These are phyloP conservation scores for Halocynthia aurantium DNA, from an alignment of 23 tunicate genomes.

Conservation along the genomic window DNA sequence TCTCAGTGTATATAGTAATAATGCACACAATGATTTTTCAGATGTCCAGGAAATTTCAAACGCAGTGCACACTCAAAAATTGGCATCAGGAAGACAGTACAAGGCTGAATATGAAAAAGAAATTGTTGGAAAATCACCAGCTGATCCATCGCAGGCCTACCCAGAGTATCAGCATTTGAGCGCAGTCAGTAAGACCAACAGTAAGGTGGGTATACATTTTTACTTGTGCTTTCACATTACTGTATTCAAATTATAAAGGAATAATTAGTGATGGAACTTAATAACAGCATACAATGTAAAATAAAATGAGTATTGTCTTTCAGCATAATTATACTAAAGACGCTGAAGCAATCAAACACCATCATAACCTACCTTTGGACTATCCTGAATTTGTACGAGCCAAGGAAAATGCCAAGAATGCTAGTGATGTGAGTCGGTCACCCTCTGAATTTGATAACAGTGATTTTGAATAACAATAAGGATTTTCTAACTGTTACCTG, in stretches of 20 bases:
- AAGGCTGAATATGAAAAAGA: slow-evolving; percentile 61
- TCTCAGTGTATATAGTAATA: background rate
- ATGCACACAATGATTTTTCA: slow-evolving; percentile 6
- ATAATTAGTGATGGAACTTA: background rate
- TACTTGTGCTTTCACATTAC: background rate
- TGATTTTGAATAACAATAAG: background rate
- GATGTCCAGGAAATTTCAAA: slow-evolving; percentile 80
- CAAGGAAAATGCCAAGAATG: slow-evolving; percentile 60
- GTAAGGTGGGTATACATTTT: slow-evolving; percentile 33
- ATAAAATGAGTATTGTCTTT: background rate
- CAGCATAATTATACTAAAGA: slow-evolving; percentile 63
- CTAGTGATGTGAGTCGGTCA: slow-evolving; percentile 59
- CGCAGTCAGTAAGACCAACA: slow-evolving; percentile 63
- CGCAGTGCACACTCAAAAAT: slow-evolving; percentile 55
- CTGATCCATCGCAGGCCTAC: slow-evolving; percentile 69
- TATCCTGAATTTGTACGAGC: slow-evolving; percentile 93
- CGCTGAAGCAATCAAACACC: slow-evolving; percentile 79
- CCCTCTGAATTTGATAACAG: background rate
- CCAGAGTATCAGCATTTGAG: slow-evolving; percentile 83
- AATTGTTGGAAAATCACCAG: slow-evolving; percentile 68
- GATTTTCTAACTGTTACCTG: background rate
- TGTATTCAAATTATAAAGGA: background rate
- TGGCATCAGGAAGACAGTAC: slow-evolving; percentile 70
- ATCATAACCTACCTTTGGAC: slow-evolving; percentile 78
- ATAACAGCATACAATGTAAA: background rate